Base-by-base conservation (phyloP, 2,888 invertebrate species). In the Eumerus sabulonum region DNA sequence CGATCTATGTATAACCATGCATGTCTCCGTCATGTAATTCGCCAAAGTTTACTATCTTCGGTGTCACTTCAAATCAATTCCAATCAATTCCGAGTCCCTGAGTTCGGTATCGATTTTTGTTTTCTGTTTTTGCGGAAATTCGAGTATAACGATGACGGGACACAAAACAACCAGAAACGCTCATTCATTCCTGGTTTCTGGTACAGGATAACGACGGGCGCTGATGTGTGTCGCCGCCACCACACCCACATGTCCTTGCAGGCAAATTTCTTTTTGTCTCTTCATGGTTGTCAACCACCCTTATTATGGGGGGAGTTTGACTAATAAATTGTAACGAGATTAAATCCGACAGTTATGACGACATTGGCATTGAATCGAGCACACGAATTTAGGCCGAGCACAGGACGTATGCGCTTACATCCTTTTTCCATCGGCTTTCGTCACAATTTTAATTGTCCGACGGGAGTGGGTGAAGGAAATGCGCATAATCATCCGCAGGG, bases 261-360 rank as follows among this genome's bases (percentile, higher is more conserved):
- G 60, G 38, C 47, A 53, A 40, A 27, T 19, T 44, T 14, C 38
- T 19, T 18, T 40, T 50, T 59, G 1, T 17, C 12, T 42, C 42
- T 73, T 67, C 38, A 44, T 13, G 50, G 48, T 47, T 18, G 12
- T 57, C 62, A 76, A 16, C 36, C 27, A 60, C 48, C 45, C 60
- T 36, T 62, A 47, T 38, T 14, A 9, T 9, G 13, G 44, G 13
- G 13, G 38, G 48, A 1, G 1, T 13, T n/a, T 9, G 14, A 59
- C 44, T 68, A 47, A 84, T 84, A 84, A 83, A 83, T 84, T 82
- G 66, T 64, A 73, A 16, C 53, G 57, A 82, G 83, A 83, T 83
- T 82, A 82, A 83, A 84, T 83, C 83, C 63, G 83, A 84, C 84
- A 67, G 83, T 84, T 84, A 84, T 83, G 82, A 83, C 72, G 83